These are phyloP conservation scores for Alloscopus bannaensis DNA, from an alignment of 2,888 invertebrate genomes.

Conservation along the genomic window DNA sequence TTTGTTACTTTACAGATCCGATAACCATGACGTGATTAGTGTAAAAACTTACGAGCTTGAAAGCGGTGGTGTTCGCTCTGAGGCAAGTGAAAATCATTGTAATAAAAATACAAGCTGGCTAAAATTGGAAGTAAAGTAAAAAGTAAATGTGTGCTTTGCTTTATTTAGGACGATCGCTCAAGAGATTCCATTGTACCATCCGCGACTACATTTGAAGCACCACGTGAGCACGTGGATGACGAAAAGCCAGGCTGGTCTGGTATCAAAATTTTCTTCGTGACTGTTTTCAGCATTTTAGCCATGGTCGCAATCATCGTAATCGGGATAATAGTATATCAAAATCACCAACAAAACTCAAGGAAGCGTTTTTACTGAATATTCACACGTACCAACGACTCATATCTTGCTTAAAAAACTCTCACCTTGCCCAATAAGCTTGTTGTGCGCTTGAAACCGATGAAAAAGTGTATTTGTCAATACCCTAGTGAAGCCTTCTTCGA, in stretches of 20 bases:
- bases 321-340: conserved; percentile 95
- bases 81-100: conserved; percentile 8
- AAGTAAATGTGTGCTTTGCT: background rate
- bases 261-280: conserved; percentile 91
- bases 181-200: conserved; percentile 90
- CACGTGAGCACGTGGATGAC: conserved; percentile 94
- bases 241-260: conserved; percentile 90
- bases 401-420: too few relatives aligned
- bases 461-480: too few relatives aligned
- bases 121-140: background rate
- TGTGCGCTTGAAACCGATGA: too few relatives aligned
- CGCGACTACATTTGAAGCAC: conserved; percentile 92
- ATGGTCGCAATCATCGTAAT: conserved; percentile 89
- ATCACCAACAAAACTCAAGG: conserved; percentile 90
- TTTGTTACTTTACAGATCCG: conserved; percentile 77
- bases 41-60: conserved; percentile 95
- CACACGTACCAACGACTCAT: too few relatives aligned
- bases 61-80: conserved; percentile 79
- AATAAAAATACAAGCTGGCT: background rate
- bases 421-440: too few relatives aligned
- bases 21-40: conserved; percentile 96
- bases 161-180: conserved; percentile 78
- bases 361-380: conserved; percentile 93
- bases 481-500: too few relatives aligned
- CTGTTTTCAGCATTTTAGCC: conserved; percentile 89